phyloP scores from a whole-genome alignment of 2,888 invertebrate genomes.

The Pherbina coryleti region DNA sequence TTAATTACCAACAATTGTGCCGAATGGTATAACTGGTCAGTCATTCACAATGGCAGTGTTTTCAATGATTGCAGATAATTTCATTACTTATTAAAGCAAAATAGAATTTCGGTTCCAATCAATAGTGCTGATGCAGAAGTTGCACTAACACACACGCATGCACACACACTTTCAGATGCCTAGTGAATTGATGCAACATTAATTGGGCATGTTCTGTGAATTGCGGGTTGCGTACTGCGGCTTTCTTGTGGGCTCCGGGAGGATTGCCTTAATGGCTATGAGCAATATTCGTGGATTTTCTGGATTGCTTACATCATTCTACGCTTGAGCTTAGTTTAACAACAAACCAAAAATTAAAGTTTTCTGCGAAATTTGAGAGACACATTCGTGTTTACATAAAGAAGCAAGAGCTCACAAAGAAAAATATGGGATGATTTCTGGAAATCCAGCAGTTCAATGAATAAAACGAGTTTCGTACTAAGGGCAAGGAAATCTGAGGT shows the following conservation, averaged over 20 bases:
- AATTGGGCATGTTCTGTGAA: background rate
- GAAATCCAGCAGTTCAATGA: too few relatives aligned
- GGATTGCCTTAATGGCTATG: conserved; percentile 15
- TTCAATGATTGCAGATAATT: conserved; percentile 14
- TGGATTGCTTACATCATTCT: background rate
- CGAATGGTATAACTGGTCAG: conserved; percentile 3
- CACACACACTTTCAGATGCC: background rate
- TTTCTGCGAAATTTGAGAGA: background rate
- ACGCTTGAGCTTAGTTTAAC: conserved; percentile 24
- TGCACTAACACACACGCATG: background rate
- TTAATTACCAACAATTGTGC: conserved; percentile 15
- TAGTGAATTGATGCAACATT: background rate
- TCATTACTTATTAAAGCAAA: conserved; percentile 17
- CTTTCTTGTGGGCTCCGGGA: conserved; percentile 16
- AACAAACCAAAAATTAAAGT: conserved; percentile 9
- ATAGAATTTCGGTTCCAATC: conserved; percentile 22
- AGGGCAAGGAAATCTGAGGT: too few relatives aligned
- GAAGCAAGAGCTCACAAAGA: too few relatives aligned
- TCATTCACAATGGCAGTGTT: background rate
- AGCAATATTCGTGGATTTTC: conserved; percentile 5
- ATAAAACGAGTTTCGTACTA: too few relatives aligned
- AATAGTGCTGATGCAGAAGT: conserved; percentile 9
- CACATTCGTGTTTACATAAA: too few relatives aligned
- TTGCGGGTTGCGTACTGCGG: conserved; percentile 8
- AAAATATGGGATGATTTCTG: too few relatives aligned